Base-by-base conservation (phyloP, 2,113 vertebrate genomes). In the Scalopus aquaticus region DNA sequence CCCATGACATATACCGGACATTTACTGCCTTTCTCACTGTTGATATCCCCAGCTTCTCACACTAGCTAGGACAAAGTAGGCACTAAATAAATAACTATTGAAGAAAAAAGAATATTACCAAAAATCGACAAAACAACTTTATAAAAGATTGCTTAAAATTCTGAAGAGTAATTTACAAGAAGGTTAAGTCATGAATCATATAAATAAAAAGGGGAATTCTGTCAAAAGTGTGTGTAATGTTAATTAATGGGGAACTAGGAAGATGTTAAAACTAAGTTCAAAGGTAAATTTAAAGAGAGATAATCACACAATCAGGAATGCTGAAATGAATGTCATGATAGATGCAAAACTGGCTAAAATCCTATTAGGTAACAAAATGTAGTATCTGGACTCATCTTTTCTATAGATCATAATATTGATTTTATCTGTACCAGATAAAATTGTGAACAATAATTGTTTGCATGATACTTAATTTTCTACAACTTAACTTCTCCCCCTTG, bases 261-360 rank as follows among this genome's bases (percentile, higher is more conserved):
- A 95, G 30, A 60, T 93, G 56, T 30, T 91, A 94, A 93, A 64
- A 37, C 9, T 72, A 15, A 42, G 8, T 76, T 91, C 60, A 80
- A 8, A 90, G 67, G n/a, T 90, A n/a, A 96, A 64, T 86, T 82
- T 87, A 20, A 58, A 92, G 28, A 79, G n/a, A 37, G 67, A 39
- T n/a, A 70, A 77, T 64, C 79, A 91, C 19, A 51, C 16, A 69
- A 51, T 74, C 51, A 49, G 20, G 11, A 95, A 92, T 69, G 58
- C 20, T 49, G 16, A 88, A 80, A 56, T 79, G 22, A 78, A 83
- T 32, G 28, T 60, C 35, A 76, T 80, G 84, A 54, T 39, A 69
- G 22, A 46, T 65, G 22, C 32, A 51, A 91, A 85, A 81, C 19
- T 83, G 17, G 60, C 28, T 56, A 49, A 87, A 56, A 44, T 86